These are phyloP conservation scores for Melieria crassipennis DNA, from an alignment of 2,888 invertebrate genomes.

Conservation along the genomic window DNA sequence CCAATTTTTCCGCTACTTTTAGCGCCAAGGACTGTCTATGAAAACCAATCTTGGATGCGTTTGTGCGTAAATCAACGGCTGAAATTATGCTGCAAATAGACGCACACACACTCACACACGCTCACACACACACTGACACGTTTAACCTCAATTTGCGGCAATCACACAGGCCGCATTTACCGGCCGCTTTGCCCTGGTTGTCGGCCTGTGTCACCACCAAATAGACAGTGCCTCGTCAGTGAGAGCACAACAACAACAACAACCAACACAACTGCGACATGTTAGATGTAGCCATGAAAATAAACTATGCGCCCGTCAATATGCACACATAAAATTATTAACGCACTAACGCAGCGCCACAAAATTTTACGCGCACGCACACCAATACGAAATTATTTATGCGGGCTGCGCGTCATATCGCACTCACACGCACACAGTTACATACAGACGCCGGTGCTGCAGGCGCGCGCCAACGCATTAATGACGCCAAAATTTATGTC, in stretches of 20 bases:
- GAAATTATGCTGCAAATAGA: conserved; percentile 25
- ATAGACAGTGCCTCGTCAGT: not conserved
- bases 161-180: conserved; percentile 15
- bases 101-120: conserved; percentile 16
- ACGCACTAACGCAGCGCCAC: conserved; percentile 30
- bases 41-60: not conserved
- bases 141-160: conserved; percentile 21
- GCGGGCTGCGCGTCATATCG: conserved; percentile 7
- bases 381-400: not conserved
- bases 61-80: conserved; percentile 9
- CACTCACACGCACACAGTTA: conserved; percentile 12
- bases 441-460: conserved; percentile 30
- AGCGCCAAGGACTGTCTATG: too few relatives aligned
- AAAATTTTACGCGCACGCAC: conserved; percentile 24
- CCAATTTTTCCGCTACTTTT: too few relatives aligned
- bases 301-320: conserved; percentile 43
- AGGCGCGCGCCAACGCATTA: conserved; percentile 28
- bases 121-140: conserved; percentile 4
- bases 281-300: conserved; percentile 24
- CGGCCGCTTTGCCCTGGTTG: too few relatives aligned
- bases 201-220: not conserved
- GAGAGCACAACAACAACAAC: conserved; percentile 27
- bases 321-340: conserved; percentile 59
- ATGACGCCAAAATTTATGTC: conserved; percentile 51
- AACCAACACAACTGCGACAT: conserved; percentile 31